A percentile compares a stretch with the other conserved stretches of the same genome.
These are phyloP conservation scores for Aurelia aurita DNA, from an alignment of 30 jellyfish, hydroid and myxozoan genomes.

Conservation along the genomic window DNA sequence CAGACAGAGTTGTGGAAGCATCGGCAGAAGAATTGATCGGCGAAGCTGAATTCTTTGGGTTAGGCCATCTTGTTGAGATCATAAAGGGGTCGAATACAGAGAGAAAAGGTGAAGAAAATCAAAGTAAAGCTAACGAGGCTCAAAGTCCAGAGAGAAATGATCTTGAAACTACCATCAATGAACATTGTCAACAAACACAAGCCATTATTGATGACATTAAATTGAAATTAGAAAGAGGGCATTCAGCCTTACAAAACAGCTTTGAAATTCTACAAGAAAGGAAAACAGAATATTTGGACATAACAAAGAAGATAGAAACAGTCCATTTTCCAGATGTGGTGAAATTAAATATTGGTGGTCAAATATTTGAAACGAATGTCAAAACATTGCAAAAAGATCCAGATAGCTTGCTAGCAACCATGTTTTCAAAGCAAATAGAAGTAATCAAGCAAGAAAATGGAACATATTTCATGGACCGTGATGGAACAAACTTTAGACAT, in stretches of 20 bases:
- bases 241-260: too few relatives aligned
- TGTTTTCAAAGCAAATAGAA: conserved; percentile 1
- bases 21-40: conserved; percentile 13
- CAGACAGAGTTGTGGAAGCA: not conserved
- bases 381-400: conserved; percentile 10
- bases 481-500: conserved; percentile 19
- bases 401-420: conserved; percentile 4
- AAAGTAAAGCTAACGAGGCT: too few relatives aligned
- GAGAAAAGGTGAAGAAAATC: too few relatives aligned
- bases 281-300: too few relatives aligned
- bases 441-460: conserved; percentile 1
- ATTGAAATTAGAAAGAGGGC: too few relatives aligned
- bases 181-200: too few relatives aligned
- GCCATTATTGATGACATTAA: too few relatives aligned
- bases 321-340: too few relatives aligned
- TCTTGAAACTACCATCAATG: conserved; percentile 27
- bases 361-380: not conserved
- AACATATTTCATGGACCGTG: conserved; percentile 19
- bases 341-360: too few relatives aligned
- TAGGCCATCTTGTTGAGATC: conserved; percentile 7
- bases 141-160: not conserved
- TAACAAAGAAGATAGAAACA: too few relatives aligned
- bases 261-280: too few relatives aligned
- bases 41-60: conserved; percentile 54
- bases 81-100: not conserved